Conservation (phyloP, 2,797 vertebrate species). For the Lagorchestes hirsutus region DNA sequence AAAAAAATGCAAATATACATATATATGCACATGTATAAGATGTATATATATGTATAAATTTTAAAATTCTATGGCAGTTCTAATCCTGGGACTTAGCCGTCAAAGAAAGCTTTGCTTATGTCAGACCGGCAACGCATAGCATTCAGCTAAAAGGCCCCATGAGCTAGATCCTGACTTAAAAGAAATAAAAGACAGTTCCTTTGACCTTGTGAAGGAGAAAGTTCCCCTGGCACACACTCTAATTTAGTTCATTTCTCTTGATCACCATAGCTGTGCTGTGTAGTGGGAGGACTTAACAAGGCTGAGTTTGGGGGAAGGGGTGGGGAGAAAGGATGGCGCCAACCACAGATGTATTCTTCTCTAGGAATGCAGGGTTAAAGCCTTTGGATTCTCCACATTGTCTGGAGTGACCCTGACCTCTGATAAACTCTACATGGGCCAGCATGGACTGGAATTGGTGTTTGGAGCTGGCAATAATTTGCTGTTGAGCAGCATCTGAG, state of each 20-base stretch:
- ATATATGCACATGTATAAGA: not conserved
- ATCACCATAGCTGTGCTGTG: not conserved
- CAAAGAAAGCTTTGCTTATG: not conserved
- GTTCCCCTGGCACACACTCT: not conserved
- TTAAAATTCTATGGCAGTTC: not conserved
- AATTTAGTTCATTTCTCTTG: not conserved
- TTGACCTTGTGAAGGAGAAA: not conserved
- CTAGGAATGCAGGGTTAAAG: not conserved
- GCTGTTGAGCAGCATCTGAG: not conserved
- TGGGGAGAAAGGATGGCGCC: not conserved
- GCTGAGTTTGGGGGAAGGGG: not conserved
- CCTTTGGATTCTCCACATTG: not conserved
- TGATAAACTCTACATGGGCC: conserved; percentile 1
- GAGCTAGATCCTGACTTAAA: not conserved
- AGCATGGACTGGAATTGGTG: not conserved
- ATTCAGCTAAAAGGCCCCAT: not conserved
- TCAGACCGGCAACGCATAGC: not conserved
- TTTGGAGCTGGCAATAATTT: not conserved
- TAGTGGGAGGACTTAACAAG: not conserved
- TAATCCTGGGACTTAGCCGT: not conserved
- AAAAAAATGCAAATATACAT: not conserved
- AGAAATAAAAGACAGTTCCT: not conserved
- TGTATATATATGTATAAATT: not conserved
- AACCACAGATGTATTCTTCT: conserved; percentile 8
- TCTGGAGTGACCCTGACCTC: conserved; percentile 16